phyloP scores from a whole-genome alignment of 2,797 vertebrate genomes.

The Eulemur coronatus region DNA sequence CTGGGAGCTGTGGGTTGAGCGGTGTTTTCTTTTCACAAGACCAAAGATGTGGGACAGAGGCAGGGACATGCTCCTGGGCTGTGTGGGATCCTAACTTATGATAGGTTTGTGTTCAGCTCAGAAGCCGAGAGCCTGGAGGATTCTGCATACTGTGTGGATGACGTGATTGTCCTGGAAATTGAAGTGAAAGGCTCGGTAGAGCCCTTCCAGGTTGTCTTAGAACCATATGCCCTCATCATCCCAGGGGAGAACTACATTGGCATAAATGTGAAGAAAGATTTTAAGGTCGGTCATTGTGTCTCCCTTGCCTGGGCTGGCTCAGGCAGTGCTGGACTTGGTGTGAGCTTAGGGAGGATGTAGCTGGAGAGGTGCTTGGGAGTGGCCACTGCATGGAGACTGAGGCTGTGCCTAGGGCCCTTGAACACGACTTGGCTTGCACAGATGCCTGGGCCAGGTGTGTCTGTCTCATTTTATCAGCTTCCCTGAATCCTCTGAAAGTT shows the following conservation, averaged over 20 bases:
- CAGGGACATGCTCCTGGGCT: fast-evolving
- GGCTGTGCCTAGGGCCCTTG: background rate
- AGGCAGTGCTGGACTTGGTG: fast-evolving
- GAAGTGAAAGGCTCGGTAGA: constrained; percentile 93
- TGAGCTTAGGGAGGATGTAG: fast-evolving
- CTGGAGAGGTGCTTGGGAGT: fast-evolving
- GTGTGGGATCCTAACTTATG: fast-evolving
- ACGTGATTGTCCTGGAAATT: constrained; percentile 90
- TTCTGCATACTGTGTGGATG: constrained; percentile 67
- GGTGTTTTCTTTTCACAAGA: background rate
- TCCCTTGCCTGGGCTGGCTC: background rate
- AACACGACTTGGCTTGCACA: background rate
- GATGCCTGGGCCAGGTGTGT: background rate
- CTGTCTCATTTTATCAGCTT: background rate
- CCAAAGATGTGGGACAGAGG: background rate
- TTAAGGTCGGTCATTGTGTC: constrained; percentile 49
- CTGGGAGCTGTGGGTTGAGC: background rate
- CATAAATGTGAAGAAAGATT: constrained; percentile 83
- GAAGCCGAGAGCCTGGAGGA: background rate
- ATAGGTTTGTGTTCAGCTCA: constrained; percentile 59
- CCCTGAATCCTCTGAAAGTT: background rate
- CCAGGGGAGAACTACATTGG: constrained; percentile 91
- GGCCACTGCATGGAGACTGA: background rate
- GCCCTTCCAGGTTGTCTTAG: constrained; percentile 90
- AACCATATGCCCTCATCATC: constrained; percentile 91